Conservation (phyloP, 2,113 vertebrate species). For the Engystomops pustulosus region DNA sequence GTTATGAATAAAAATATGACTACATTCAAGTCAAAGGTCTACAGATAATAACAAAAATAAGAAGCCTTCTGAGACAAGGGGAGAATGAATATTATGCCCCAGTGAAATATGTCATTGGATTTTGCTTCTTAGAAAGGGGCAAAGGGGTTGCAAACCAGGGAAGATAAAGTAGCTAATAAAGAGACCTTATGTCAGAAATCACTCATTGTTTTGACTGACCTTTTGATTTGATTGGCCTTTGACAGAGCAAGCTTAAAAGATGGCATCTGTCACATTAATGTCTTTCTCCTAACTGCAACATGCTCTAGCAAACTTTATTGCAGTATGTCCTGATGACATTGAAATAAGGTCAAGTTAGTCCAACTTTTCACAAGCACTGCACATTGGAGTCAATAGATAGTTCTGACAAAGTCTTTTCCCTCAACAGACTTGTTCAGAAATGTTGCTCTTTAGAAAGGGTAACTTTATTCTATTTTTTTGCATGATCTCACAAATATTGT, state of each 20-base stretch:
- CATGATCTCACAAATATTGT: too few species aligned
- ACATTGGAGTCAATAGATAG: neutral
- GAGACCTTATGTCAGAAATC: neutral
- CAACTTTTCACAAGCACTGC: neutral
- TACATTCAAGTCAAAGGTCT: neutral
- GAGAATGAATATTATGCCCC: neutral
- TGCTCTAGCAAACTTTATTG: constrained; percentile 29
- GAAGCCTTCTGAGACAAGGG: neutral
- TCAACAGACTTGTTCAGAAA: neutral
- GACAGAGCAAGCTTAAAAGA: constrained; percentile 7
- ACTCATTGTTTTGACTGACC: constrained; percentile 26
- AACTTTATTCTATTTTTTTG: too few species aligned
- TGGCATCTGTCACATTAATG: constrained; percentile 13
- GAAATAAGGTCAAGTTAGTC: neutral
- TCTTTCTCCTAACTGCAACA: constrained; percentile 20
- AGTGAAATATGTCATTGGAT: neutral
- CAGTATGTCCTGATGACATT: constrained; percentile 9
- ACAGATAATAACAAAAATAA: neutral
- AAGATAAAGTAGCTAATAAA: constrained; percentile 16
- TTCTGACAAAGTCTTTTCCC: neutral
- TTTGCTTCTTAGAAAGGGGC: neutral
- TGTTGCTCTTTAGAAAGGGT: too few species aligned
- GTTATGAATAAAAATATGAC: neutral
- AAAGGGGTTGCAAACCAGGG: neutral
- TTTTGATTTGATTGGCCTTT: constrained; percentile 4